Evolutionary conservation across 2,888 invertebrate genomes (phyloP), one percentile per base, ranked within the genome.

Genomic region (Eilema sororculum): DNA sequence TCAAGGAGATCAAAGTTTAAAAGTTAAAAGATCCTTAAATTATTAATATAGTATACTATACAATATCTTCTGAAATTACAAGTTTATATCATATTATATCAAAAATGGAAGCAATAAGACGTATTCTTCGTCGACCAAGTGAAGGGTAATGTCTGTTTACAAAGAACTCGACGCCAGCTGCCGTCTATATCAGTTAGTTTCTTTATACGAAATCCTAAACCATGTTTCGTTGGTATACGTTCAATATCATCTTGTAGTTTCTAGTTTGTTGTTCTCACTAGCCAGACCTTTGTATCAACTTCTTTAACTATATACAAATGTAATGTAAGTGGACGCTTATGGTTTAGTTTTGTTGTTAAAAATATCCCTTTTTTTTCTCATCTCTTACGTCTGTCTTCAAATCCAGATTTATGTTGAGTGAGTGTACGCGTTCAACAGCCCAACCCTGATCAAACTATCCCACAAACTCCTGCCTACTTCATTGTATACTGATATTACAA

Each of bases 111-210:
- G 61, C 61, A 71, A 62, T 66, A 67, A 46, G 24, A 22, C 41
- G 22, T 56, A 24, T 22, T 56, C n/a, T 52, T n/a, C 52, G 33
- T 63, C 9, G 28, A 67, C 71, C 60, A 75, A 75, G 75, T 69
- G 73, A 75, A 68, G 78, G 69, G 67, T 78, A 78, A 80, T 78
- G 74, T 78, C 67, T 78, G 68, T 78, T 78, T 78, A 66, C 67
- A 56, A 58, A 72, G 58, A 37, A 71, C 65, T 73, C 59, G 9
- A 22, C 73, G 24, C 67, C 80, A 79, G 75, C 74, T 79, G 81
- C 33, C 71, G 33, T 63, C 20, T 41, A 67, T 65, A 46, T 68
- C 71, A 72, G 66, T 65, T 71, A 59, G 60, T 66, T 69, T 65
- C 71, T 73, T 71, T 65, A 13, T 22, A 25, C 59, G 67, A 73